Conservation (phyloP, 1,140 invertebrate species). For the Lamellibrachia luymesi region DNA sequence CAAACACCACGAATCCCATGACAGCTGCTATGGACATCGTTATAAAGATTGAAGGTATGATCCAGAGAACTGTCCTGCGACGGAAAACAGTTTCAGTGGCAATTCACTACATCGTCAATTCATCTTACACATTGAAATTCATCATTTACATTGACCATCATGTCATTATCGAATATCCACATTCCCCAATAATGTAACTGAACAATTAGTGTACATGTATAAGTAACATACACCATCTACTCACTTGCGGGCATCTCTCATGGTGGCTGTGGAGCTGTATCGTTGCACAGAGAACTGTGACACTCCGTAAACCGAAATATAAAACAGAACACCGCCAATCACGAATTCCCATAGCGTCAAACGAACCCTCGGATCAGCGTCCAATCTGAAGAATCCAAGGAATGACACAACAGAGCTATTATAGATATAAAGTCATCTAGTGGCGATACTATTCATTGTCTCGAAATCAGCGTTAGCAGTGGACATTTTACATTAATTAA, state of each 20-base stretch:
- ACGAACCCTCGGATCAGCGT: conserved; percentile 11
- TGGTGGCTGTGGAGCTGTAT: neutral
- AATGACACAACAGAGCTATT: no score
- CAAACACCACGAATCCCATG: conserved; percentile 12
- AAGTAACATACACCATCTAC: neutral
- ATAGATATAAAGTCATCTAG: no score
- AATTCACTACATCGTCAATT: neutral
- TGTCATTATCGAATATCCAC: neutral
- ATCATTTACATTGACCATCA: neutral
- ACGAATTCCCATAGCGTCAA: neutral
- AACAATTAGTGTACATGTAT: no score
- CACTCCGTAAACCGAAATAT: conserved; percentile 1
- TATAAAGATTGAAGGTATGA: neutral
- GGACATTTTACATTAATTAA: no score
- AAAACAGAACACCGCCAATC: neutral
- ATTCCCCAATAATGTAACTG: neutral
- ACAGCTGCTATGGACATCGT: neutral
- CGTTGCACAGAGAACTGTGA: neutral
- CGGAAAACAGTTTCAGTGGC: neutral
- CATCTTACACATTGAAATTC: neutral
- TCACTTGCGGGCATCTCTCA: conserved; percentile 5
- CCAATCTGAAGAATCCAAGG: neutral
- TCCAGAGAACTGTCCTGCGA: conserved; percentile 11
- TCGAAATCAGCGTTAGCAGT: no score
- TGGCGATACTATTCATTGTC: no score